A percentile compares a stretch with the other conserved stretches of the same genome.
phyloP scores from a whole-genome alignment of 2,797 vertebrate genomes.

The Liasis olivaceus region DNA sequence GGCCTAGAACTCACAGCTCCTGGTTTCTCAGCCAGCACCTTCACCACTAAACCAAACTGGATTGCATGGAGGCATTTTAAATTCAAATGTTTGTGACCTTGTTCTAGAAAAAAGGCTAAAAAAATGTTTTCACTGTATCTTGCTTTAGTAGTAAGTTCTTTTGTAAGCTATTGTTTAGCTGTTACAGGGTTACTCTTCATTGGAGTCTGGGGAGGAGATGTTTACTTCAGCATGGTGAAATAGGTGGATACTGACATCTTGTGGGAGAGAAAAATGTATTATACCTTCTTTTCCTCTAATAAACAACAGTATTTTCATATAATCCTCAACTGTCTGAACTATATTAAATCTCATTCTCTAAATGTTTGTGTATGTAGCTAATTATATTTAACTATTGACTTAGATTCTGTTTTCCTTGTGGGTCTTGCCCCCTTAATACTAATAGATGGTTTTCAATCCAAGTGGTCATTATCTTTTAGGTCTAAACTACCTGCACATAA shows the following conservation, averaged over 20 bases:
- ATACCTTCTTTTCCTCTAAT: background rate
- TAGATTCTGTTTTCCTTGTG: background rate
- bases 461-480: background rate
- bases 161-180: background rate
- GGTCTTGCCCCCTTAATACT: background rate
- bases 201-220: conserved; percentile 12
- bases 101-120: background rate
- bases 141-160: background rate
- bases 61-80: background rate
- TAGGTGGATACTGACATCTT: conserved; percentile 71
- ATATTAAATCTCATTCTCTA: background rate
- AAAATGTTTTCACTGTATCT: background rate
- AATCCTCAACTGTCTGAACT: fast-evolving
- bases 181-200: conserved; percentile 11
- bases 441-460: background rate
- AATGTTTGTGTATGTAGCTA: background rate
- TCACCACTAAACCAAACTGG: background rate
- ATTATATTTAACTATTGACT: background rate
- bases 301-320: background rate
- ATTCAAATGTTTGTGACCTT: background rate
- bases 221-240: conserved; percentile 44
- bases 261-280: conserved; percentile 53
- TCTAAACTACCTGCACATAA: background rate
- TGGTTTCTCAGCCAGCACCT: background rate
- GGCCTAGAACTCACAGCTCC: background rate